Evolutionary conservation across 2,888 invertebrate genomes (phyloP).

Genomic region (Scaptomyza flava): DNA sequence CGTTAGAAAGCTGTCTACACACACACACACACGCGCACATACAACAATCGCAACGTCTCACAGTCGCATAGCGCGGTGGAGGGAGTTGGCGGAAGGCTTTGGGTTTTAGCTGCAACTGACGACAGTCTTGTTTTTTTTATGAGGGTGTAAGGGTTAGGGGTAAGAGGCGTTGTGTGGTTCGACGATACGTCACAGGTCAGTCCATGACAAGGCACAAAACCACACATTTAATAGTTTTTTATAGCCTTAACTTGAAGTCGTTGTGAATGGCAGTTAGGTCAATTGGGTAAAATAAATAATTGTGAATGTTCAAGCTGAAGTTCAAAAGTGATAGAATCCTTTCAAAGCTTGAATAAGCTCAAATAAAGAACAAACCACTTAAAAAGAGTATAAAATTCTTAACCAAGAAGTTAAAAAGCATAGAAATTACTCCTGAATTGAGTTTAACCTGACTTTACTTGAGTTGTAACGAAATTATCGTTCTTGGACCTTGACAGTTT

Average conservation of each 20-base stretch:
- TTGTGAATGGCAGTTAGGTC: no score
- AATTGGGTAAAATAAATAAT: no score
- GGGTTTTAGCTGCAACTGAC: conserved; percentile 39
- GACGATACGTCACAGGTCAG: not conserved
- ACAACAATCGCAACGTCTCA: not conserved
- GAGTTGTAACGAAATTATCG: no score
- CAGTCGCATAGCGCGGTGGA: conserved; percentile 1
- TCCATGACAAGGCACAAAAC: not conserved
- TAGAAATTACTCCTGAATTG: not conserved
- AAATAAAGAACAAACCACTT: no score
- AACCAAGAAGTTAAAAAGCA: not conserved
- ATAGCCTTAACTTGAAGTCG: no score
- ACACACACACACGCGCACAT: not conserved
- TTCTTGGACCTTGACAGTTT: no score
- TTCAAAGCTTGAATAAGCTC: no score
- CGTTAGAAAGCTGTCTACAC: conserved; percentile 18
- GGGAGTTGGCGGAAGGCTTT: not conserved
- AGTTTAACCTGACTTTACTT: not conserved
- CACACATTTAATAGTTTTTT: not conserved
- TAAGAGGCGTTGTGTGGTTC: not conserved
- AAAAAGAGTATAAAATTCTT: not conserved
- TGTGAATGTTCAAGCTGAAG: no score
- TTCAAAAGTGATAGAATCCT: no score
- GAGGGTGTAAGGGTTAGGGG: not conserved
- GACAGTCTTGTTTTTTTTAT: conserved; percentile 10